A percentile compares a stretch with the other conserved stretches of the same genome.
Evolutionary conservation across 2,888 invertebrate species (phyloP).

Genomic region (Campopleginae sp.): DNA sequence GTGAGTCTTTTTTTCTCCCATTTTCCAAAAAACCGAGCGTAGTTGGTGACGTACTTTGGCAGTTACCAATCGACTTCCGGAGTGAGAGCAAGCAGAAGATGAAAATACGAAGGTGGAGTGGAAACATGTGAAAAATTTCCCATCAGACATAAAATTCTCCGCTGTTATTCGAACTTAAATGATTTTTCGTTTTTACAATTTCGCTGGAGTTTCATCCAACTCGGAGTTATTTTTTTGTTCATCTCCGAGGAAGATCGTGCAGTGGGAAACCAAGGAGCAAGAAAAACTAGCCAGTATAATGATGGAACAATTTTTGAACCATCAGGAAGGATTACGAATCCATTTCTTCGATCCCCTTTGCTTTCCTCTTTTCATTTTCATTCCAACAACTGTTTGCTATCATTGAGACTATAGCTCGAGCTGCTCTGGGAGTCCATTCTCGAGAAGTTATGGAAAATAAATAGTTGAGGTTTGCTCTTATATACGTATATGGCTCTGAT

Average conservation of each 20-base stretch:
- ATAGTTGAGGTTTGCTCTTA: background rate
- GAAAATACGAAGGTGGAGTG: background rate
- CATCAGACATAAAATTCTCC: constrained; percentile 1
- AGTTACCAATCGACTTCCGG: constrained; percentile 15
- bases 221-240: background rate
- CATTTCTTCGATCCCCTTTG: constrained; percentile 5
- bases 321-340: background rate
- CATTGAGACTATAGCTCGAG: background rate
- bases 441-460: constrained; percentile 27
- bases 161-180: constrained; percentile 30
- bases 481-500: constrained; percentile 1
- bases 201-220: background rate
- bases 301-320: constrained; percentile 10
- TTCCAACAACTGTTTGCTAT: background rate
- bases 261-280: background rate
- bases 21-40: constrained; percentile 16
- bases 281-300: background rate
- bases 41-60: constrained; percentile 15
- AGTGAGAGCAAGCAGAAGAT: background rate
- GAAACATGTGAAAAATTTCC: constrained; percentile 6
- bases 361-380: background rate
- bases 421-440: background rate
- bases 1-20: background rate
- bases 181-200: constrained; percentile 33
- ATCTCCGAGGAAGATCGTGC: background rate